Base-by-base conservation (phyloP, 1,140 invertebrate genomes). In the Heliconius eleuchia region DNA sequence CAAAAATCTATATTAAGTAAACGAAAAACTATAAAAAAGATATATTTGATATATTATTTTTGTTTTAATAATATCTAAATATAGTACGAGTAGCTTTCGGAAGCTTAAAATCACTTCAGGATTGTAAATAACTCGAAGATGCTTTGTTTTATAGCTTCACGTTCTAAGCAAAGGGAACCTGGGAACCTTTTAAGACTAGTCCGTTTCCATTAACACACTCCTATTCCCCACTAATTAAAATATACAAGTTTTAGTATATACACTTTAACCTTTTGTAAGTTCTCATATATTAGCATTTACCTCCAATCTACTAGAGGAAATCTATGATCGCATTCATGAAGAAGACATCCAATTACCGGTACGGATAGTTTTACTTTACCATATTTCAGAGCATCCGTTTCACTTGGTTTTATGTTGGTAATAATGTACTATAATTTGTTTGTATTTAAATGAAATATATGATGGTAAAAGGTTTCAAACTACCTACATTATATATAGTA, bases 381-480 rank as follows among this genome's bases (percentile, higher is more conserved):
- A 71, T 76, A 76, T 76, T 70, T 76, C 74, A 76, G 74, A 11
- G 74, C 60, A 76, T 76, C 74, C 74, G 74, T 76, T 76, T 70
- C 60, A 76, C 60, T 23, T 42, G 60, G 52, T 27, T 76, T 76
- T 76, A 76, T 76, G 74, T 46, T n/a, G 23, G 37, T 42, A 70
- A 76, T 76, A 76, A 76, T 70, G n/a, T 76, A 30, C 37, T 27
- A 6, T 70, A 70, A 70, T 76, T 76, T 76, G 66, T 76, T 76
- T 66, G 57, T 42, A 75, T 75, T 75, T 75, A 66, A 66, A 75
- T 70, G 30, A 70, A 76, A 70, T 76, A 70, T 70, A 70, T 60
- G 70, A 50, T 71, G 60, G 9, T 27, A 16, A 66, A 4, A 13
- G 2, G 2, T 66, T 13, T 66, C 30, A 3, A 11, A 66, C 5